These are phyloP conservation scores for Blastobasis lacticolella DNA, from an alignment of 2,888 invertebrate species.

Conservation along the genomic window DNA sequence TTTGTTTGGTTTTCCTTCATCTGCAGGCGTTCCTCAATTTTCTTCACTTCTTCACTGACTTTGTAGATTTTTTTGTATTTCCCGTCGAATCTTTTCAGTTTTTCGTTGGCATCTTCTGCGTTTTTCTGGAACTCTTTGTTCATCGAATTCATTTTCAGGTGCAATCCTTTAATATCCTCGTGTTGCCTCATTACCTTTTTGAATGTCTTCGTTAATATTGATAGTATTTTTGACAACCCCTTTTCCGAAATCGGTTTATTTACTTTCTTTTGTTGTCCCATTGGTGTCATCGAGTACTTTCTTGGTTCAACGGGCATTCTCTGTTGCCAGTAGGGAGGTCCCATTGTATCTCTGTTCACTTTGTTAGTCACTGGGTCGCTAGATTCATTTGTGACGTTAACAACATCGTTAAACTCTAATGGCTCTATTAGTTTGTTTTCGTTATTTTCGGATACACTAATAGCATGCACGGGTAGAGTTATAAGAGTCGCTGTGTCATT, in stretches of 20 bases:
- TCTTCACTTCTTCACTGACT: constrained; percentile 36
- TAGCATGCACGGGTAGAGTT: no score
- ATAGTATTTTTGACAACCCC: constrained; percentile 51
- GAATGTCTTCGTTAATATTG: constrained; percentile 56
- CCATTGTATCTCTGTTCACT: constrained; percentile 27
- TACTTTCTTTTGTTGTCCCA: constrained; percentile 14
- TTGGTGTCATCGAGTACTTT: constrained; percentile 35
- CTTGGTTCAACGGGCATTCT: constrained; percentile 24
- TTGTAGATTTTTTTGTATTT: constrained; percentile 43
- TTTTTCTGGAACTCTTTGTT: constrained; percentile 42
- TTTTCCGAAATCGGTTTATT: constrained; percentile 42
- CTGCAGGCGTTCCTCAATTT: constrained; percentile 31
- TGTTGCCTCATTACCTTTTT: constrained; percentile 61
- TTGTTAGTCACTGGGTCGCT: constrained; percentile 16
- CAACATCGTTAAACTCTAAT: constrained; percentile 28
- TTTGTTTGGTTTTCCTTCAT: constrained; percentile 34
- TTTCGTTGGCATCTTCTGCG: constrained; percentile 25
- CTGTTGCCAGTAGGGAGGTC: constrained; percentile 40
- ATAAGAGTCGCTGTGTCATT: constrained; percentile 24
- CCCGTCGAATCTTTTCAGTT: constrained; percentile 45
- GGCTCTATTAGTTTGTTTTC: constrained; percentile 26
- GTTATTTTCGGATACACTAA: no score
- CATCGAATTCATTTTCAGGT: constrained; percentile 32
- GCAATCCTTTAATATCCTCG: constrained; percentile 45
- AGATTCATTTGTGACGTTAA: constrained; percentile 24